Evolutionary conservation across 1,140 invertebrate species (phyloP), one percentile per base, ranked within the genome.

Genomic region (Euborellia annulipes): DNA sequence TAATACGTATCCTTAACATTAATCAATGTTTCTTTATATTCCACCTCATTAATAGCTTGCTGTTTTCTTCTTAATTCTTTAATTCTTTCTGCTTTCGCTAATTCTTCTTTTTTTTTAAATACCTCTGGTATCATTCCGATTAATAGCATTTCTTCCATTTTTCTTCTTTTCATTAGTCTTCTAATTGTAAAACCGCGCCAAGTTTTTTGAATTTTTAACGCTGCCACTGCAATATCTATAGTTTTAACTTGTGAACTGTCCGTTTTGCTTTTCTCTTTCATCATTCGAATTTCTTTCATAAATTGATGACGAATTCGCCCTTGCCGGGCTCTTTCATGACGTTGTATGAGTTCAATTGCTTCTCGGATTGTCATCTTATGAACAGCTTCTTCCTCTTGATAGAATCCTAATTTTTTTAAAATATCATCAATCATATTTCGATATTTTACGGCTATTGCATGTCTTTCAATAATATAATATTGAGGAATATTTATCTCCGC

Each of bases 251-350:
- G 72, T 69, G 55, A 50, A 55, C 22, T 60, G 59, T 58, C 49
- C 7, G 50, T 49, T 46, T 58, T 60, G n/a, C 51, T 52, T 37
- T 75, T 80, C 50, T 85, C 81, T 61, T 84, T 86, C 46, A 80
- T 67, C 17, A 76, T 66, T 19, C 78, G 66, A 43, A 93, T 85
- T 65, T 92, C 87, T 60, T 82, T 82, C 83, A 93, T 91, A 53
- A 92, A 89, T 57, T 90, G 82, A 8, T 85, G 78, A 41, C 72
- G 53, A 6, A 72, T 55, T 50, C 89, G 65, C 17, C 66, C 69
- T 50, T 94, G 90, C 36, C 90, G 71, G 1, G 89, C 90, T 53
- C 91, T 64, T 63, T 95, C 92, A 56, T 93, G 87, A 20, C 76
- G 78, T 60, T 94, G 90, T 45, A 96, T 80, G 1, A 92, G 66